Evolutionary conservation across 2,888 invertebrate species (phyloP), one percentile per base, ranked within the genome.

Genomic region (Aporophyla lueneburgensis): DNA sequence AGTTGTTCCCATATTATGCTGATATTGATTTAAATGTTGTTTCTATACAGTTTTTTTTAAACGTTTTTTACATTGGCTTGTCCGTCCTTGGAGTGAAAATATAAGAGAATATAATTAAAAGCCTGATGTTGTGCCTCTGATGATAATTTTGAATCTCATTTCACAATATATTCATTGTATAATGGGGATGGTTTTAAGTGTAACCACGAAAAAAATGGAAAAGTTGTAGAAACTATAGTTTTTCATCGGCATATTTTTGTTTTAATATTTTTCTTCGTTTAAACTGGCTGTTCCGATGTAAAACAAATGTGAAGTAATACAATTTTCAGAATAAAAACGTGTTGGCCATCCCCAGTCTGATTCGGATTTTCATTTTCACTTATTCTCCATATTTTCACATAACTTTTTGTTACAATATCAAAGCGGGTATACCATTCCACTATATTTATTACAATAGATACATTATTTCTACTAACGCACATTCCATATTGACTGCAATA

Each of bases 61-160:
- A 46, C 59, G 46, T 79, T 78, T 87, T 90, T 87, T 83, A 89
- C 83, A 88, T 89, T 92, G 94, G 95, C 94, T 94, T 87, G 90
- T 95, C 96, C 96, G 96, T 96, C 96, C 96, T 93, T 91, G 91
- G 91, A 93, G 91, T 93, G 90, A 93, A 94, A 87, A 87, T 83
- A 85, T 87, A 87, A 71, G 82, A 86, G 82, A 87, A 86, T 86
- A 85, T 78, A 86, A 92, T 87, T 80, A 86, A 89, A 95, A 96
- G 95, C 95, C 96, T 95, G 95, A 95, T 91, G 87, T 92, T 89
- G 96, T 96, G 96, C 96, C 96, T 96, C 91, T 86, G 88, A 91
- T 91, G 88, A 91, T 92, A 87, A 91, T 93, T 94, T 92, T 80
- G 88, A 92, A 92, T 92, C 90, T 93, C 89, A 89, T 92, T 92